These are phyloP conservation scores for Battus philenor DNA, from an alignment of 1,140 invertebrate genomes.

Conservation along the genomic window DNA sequence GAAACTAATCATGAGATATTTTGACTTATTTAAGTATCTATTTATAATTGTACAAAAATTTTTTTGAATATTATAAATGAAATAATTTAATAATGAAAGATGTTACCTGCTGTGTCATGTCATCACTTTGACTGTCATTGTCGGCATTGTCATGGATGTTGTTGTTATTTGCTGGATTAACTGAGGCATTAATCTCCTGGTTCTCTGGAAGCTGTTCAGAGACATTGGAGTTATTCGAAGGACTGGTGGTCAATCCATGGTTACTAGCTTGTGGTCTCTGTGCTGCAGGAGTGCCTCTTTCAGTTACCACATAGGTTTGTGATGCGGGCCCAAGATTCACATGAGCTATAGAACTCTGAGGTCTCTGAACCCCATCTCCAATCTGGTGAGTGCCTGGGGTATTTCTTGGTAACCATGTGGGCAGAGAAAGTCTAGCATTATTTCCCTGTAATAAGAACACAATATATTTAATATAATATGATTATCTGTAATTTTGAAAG, in stretches of 20 bases:
- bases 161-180: conserved; percentile 65
- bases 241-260: conserved; percentile 44
- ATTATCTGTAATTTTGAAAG: too few species aligned
- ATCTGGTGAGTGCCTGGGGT: conserved; percentile 49
- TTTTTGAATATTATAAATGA: too few species aligned
- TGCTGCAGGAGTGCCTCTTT: conserved; percentile 33
- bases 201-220: conserved; percentile 43
- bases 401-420: conserved; percentile 61
- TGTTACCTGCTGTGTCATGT: conserved; percentile 59
- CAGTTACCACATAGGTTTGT: conserved; percentile 54
- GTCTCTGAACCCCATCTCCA: conserved; percentile 41
- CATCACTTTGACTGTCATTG: conserved; percentile 68
- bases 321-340: conserved; percentile 51
- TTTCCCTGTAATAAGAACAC: conserved; percentile 43
- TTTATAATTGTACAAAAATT: too few species aligned
- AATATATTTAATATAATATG: not conserved
- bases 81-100: too few species aligned
- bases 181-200: conserved; percentile 53
- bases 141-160: conserved; percentile 67
- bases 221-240: conserved; percentile 52
- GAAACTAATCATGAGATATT: too few species aligned
- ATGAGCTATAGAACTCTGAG: conserved; percentile 65
- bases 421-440: conserved; percentile 58
- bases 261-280: conserved; percentile 29
- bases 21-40: too few species aligned